Conservation (phyloP, 1,140 invertebrate species). For the Rhagoletis zephyria region DNA sequence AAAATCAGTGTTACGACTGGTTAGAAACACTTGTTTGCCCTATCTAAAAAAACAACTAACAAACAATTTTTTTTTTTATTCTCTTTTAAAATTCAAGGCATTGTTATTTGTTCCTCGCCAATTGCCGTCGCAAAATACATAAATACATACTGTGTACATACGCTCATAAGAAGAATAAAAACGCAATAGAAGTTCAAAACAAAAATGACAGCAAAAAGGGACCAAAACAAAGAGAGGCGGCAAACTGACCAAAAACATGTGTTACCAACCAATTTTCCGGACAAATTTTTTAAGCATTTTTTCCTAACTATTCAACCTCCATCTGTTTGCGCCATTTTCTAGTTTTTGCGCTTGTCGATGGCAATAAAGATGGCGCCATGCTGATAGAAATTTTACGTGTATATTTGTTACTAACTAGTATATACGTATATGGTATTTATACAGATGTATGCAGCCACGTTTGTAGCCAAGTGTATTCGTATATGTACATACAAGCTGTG, state of each 20-base stretch:
- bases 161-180: not conserved
- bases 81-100: not conserved
- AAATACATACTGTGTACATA: too few species aligned
- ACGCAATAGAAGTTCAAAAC: too few species aligned
- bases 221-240: not conserved
- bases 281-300: conserved; percentile 4
- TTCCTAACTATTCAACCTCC: not conserved
- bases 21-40: too few species aligned
- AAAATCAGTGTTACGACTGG: too few species aligned
- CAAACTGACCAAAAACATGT: conserved; percentile 38
- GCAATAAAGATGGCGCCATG: conserved; percentile 47
- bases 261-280: conserved; percentile 25
- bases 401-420: too few species aligned
- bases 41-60: too few species aligned
- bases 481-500: not conserved
- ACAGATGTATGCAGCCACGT: not conserved
- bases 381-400: not conserved
- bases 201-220: not conserved
- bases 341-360: conserved; percentile 5
- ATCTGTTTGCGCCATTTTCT: not conserved
- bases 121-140: not conserved
- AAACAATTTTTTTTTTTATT: too few species aligned
- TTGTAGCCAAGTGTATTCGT: not conserved
- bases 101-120: not conserved
- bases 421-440: too few species aligned